Percentiles rank a stretch among this genome's conserved stretches.
phyloP scores from a whole-genome alignment of 23 tunicate genomes.

The Trididemnum clinides region DNA sequence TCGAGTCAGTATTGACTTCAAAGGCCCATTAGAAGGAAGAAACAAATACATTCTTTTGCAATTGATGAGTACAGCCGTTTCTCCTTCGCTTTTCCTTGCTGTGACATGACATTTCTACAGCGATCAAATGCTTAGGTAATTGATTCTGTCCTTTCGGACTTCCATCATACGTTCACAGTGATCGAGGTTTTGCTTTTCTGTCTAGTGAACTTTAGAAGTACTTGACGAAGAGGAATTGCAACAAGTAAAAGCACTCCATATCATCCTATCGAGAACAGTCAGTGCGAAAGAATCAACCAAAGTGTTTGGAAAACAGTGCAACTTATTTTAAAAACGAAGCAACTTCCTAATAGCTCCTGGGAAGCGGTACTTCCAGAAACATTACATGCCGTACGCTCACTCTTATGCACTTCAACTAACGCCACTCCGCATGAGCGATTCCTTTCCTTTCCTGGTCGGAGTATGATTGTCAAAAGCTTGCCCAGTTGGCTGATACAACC shows the following conservation, averaged over 20 bases:
- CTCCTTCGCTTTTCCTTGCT: conserved; percentile 7
- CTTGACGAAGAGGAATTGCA: conserved; percentile 8
- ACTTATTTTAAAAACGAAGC: not conserved
- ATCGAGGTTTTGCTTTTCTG: conserved; percentile 26
- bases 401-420: conserved; percentile 24
- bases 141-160: not conserved
- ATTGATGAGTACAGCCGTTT: conserved; percentile 3
- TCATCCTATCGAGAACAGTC: not conserved
- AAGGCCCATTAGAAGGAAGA: not conserved
- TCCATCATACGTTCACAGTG: conserved; percentile 8
- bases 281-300: not conserved
- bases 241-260: conserved; percentile 24
- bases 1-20: not conserved
- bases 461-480: not conserved
- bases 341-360: not conserved
- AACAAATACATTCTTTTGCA: not conserved
- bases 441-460: not conserved
- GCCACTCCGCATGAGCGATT: conserved; percentile 17
- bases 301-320: not conserved
- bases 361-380: conserved; percentile 21
- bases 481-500: conserved; percentile 26
- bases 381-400: not conserved
- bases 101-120: not conserved
- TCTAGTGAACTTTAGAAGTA: conserved; percentile 21
- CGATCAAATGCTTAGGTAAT: not conserved